Evolutionary conservation across 1,140 invertebrate species (phyloP), one percentile per base, ranked within the genome.

Genomic region (Conus betulinus): DNA sequence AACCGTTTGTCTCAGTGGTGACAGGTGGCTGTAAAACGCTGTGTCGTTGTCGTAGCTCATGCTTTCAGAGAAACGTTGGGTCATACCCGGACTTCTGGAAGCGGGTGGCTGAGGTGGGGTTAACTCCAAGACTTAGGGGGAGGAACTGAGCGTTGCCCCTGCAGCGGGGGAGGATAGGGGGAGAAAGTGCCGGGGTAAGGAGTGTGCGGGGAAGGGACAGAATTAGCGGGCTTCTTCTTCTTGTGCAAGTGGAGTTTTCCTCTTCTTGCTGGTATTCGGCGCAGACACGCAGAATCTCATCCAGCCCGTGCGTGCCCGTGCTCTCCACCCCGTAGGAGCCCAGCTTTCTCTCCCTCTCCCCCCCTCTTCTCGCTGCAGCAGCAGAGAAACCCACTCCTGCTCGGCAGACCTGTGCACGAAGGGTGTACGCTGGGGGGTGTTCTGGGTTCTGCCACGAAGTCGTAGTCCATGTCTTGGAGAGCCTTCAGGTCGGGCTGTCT

Each of bases 211-310:
- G 23, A 71, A 71, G 67, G n/a, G 57, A 55, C 52, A 67, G 85
- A 79, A 76, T 78, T 23, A 85, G 53, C 39, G 51, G 89, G 5
- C 71, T 25, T n/a, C 57, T 86, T 55, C 27, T n/a, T 71, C 67
- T 7, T 13, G 17, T n/a, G 67, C 11, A 87, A 60, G 87, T 85
- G 84, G 87, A 53, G 86, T 63, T 78, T 17, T 88, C 94, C 90
- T 96, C 96, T 94, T 98, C 97, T 92, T 97, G 96, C 93, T 98
- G 98, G 93, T 98, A 99, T 92, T 99, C 98, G 0, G 97, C 98
- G 95, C 98, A 99, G 96, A 98, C 98, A 88, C 97, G 97, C 0
- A 99, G 95, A 92, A 99, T 98, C 93, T 99, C 98, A 92, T 99
- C 98, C 15, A 99, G 95, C 63, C 97, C 95, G 67, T 97, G 96